These are phyloP conservation scores for Rhagologus leucostigma DNA, from an alignment of 2,113 vertebrate genomes.

Conservation along the genomic window DNA sequence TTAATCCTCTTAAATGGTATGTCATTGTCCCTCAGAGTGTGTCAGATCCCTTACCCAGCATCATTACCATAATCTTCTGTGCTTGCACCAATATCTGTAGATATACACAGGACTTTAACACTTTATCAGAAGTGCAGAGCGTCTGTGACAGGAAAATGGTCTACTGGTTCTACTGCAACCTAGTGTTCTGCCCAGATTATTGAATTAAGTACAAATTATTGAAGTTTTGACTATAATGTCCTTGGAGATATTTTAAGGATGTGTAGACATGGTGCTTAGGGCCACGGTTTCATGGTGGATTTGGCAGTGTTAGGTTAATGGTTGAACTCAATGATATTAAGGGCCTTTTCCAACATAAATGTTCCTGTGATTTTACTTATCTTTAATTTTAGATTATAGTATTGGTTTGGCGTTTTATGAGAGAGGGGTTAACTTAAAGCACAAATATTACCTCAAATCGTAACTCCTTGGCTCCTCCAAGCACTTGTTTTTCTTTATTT, in stretches of 20 bases:
- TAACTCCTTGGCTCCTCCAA: neutral
- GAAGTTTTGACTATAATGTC: neutral
- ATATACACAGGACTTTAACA: neutral
- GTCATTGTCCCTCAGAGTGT: neutral
- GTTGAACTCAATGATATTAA: neutral
- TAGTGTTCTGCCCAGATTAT: neutral
- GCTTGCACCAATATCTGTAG: neutral
- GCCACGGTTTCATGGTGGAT: neutral
- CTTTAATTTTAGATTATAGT: neutral
- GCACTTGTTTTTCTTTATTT: neutral
- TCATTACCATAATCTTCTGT: neutral
- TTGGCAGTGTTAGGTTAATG: neutral
- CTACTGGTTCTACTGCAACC: neutral
- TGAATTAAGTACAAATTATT: neutral
- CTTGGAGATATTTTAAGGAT: neutral
- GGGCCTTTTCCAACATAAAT: neutral
- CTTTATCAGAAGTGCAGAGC: neutral
- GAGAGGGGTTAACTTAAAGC: neutral
- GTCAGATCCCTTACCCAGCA: neutral
- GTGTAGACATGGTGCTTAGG: neutral
- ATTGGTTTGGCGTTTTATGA: accelerated
- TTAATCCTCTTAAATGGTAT: neutral
- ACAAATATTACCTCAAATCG: neutral
- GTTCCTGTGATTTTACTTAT: neutral
- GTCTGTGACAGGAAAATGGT: neutral